Base-by-base conservation (phyloP, 2,888 invertebrate species). In the Tachina fera region DNA sequence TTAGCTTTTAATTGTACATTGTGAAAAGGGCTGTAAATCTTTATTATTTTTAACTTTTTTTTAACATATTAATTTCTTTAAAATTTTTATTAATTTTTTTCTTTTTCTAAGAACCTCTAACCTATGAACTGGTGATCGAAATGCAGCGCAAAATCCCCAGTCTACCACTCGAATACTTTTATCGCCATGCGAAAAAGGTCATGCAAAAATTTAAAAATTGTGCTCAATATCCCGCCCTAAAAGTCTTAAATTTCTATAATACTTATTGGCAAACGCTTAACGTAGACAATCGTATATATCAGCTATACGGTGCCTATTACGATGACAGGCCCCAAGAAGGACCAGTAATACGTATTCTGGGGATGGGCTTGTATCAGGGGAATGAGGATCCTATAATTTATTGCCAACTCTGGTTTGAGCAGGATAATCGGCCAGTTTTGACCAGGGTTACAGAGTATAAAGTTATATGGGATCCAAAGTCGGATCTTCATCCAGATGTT, bases 391-490 rank as follows among this genome's bases (percentile, higher is more conserved):
- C 82, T 3, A 56, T 11, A 65, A 58, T 71, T 31, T 83, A 77
- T 65, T 83, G 82, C 5, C 82, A 83, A 51, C 6, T 83, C 16
- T 83, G 82, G 82, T 83, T 41, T 49, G 49, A 83, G 31, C 9
- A 77, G 47, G 95, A 95, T 88, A 95, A 95, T 84, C 96, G 96
- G 89, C 97, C 97, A 0, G 95, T 95, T 11, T 94, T 96, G 31
- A 95, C 96, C n/a, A 95, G 96, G 90, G 96, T 95, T 47, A 95
- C 96, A 88, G 97, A 97, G 92, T 97, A 97, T 93, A 97, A 97
- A 92, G 97, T 97, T 92, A 96, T 97, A 89, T 97, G 97, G 97
- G 96, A 96, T 92, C 95, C 95, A 88, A 97, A 97, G 92, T 97
- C 97, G 97, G 97, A 97, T 72, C 97, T 97, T 93, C 10, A 9